Evolutionary conservation across 2,888 invertebrate genomes (phyloP).

Genomic region (Glaucopsyche alexis): DNA sequence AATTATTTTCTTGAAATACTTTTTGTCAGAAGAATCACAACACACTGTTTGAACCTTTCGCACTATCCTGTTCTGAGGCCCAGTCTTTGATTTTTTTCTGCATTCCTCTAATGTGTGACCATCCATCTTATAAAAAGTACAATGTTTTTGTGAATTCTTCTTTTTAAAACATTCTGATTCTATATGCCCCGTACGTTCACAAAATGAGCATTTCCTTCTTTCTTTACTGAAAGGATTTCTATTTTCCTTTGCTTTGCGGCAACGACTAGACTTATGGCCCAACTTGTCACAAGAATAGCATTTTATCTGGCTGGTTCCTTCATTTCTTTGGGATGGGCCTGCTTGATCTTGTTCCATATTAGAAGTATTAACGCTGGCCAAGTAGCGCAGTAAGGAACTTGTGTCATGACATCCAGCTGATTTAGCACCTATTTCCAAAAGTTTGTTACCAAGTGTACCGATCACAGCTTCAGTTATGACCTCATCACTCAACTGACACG

Average conservation of each 20-base stretch:
- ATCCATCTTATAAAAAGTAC: too few relatives aligned
- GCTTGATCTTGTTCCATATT: too few relatives aligned
- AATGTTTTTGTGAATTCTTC: neutral
- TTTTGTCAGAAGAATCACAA: neutral
- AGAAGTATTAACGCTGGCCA: neutral
- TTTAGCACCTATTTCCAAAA: neutral
- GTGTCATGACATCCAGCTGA: neutral
- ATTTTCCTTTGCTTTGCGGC: neutral
- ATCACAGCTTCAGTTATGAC: neutral
- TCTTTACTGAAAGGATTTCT: neutral
- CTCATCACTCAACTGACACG: neutral
- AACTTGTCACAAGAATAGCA: neutral
- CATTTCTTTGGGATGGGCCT: too few relatives aligned
- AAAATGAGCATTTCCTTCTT: neutral
- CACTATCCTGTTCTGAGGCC: neutral
- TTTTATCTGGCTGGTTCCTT: too few relatives aligned
- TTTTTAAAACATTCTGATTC: neutral
- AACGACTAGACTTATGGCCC: neutral
- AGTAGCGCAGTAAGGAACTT: neutral
- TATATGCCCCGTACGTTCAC: neutral
- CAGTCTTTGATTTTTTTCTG: neutral
- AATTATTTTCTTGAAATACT: neutral
- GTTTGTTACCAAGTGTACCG: neutral
- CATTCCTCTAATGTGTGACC: neutral
- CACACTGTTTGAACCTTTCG: neutral